phyloP scores from a whole-genome alignment of 2,888 invertebrate genomes.

The Dysmachus trigonus region DNA sequence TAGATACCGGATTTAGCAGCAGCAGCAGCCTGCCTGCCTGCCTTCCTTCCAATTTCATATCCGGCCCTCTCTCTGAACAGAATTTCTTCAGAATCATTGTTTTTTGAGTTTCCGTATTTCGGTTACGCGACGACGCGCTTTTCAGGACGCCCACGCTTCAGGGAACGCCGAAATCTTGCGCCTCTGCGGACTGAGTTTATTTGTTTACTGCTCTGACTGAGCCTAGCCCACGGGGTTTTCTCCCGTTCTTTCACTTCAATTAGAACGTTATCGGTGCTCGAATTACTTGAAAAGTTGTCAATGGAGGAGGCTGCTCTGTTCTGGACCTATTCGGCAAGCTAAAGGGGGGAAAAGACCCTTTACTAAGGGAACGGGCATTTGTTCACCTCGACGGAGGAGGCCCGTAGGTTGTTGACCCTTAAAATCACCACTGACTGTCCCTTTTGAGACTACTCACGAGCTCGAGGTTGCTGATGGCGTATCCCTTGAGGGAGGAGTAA shows the following conservation, averaged over 20 bases:
- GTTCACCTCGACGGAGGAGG: background rate
- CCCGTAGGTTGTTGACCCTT: background rate
- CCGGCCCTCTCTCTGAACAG: background rate
- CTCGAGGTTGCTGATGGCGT: background rate
- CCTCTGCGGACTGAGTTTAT: background rate
- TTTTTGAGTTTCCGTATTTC: background rate
- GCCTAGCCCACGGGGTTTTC: background rate
- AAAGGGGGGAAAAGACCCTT: background rate
- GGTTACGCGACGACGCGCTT: background rate
- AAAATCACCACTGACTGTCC: background rate
- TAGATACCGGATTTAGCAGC: background rate
- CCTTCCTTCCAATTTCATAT: too few species aligned
- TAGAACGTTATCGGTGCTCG: background rate
- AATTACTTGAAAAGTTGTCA: background rate
- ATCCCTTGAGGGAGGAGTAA: background rate
- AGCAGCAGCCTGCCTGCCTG: background rate
- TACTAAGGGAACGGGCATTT: background rate
- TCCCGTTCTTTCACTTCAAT: background rate
- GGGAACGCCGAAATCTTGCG: background rate
- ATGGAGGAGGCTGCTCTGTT: background rate
- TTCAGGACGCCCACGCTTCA: background rate
- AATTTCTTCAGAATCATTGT: background rate
- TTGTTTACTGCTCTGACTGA: background rate
- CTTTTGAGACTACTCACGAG: background rate
- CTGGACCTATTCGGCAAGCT: background rate